Percentiles rank a stretch among this genome's conserved stretches.
These are phyloP conservation scores for Arge pagana DNA, from an alignment of 2,888 invertebrate genomes.

Conservation along the genomic window DNA sequence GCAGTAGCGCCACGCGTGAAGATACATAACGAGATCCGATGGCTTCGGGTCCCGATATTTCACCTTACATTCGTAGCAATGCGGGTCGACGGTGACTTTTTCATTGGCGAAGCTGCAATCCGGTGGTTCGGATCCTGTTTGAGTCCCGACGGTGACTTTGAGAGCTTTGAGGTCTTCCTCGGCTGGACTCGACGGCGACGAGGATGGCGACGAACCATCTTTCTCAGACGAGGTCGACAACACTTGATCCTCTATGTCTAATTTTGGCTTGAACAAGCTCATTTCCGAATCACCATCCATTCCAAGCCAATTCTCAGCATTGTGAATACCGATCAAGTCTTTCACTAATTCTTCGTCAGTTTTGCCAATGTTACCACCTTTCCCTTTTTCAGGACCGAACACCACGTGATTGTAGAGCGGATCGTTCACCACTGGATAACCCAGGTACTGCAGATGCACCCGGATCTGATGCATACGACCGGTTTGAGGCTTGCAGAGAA, in stretches of 20 bases:
- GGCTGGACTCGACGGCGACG: slow-evolving; percentile 56
- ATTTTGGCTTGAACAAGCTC: slow-evolving; percentile 78
- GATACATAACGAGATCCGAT: slow-evolving; percentile 91
- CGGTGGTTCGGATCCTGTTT: slow-evolving; percentile 80
- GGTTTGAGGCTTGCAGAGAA: slow-evolving; percentile 91
- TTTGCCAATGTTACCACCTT: slow-evolving; percentile 86
- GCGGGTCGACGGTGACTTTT: slow-evolving; percentile 78
- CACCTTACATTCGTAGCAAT: slow-evolving; percentile 93
- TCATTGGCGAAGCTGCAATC: slow-evolving; percentile 70
- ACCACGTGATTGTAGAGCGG: slow-evolving; percentile 95
- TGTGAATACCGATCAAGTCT: slow-evolving; percentile 89
- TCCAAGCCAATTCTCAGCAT: slow-evolving; percentile 92
- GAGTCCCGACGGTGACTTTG: slow-evolving; percentile 82
- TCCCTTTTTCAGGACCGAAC: slow-evolving; percentile 92
- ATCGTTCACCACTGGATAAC: slow-evolving; percentile 97
- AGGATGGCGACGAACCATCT: slow-evolving; percentile 66
- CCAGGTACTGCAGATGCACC: slow-evolving; percentile 96
- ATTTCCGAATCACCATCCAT: slow-evolving; percentile 87
- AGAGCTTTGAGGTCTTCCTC: slow-evolving; percentile 47
- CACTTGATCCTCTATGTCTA: slow-evolving; percentile 70
- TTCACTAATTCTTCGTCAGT: slow-evolving; percentile 85
- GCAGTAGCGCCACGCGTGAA: slow-evolving; percentile 94
- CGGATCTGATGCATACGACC: slow-evolving; percentile 99
- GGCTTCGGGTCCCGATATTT: slow-evolving; percentile 90
- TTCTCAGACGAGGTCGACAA: slow-evolving; percentile 59